Evolutionary conservation across 2,888 invertebrate genomes (phyloP), one percentile per base, ranked within the genome.

Genomic region (Leucoptera coffeella): DNA sequence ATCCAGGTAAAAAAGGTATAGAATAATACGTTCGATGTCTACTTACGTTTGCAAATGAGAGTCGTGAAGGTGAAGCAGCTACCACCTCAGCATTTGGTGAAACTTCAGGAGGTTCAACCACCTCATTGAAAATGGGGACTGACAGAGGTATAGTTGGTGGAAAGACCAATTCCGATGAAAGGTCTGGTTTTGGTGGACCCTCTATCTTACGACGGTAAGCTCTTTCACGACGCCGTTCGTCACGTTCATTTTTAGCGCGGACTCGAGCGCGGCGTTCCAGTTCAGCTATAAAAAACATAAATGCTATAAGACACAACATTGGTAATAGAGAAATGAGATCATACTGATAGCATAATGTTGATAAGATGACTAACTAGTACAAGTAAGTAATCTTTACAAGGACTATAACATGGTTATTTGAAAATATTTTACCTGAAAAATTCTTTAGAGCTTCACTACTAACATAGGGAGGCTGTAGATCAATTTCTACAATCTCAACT

Each of bases 401-500:
- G n/a, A n/a, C n/a, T n/a, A n/a, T n/a, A n/a, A n/a, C n/a, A n/a
- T n/a, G n/a, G n/a, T n/a, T n/a, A n/a, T n/a, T n/a, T n/a, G n/a
- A n/a, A n/a, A n/a, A n/a, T n/a, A n/a, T n/a, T n/a, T 35, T 37
- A 87, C 89, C 82, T 55, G 74, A 69, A 47, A 89, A 93, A 28
- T 60, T 51, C 26, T 74, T 60, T 14, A 89, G 46, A 22, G 89
- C 83, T 26, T 78, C 76, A 27, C 72, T 51, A 4, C 81, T 79
- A 3, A 95, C 73, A 31, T 78, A 48, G 0, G 89, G 88, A 14
- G 82, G 77, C 33, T 75, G 74, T 26, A 97, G 60, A 30, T 86
- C 79, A 30, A 96, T 75, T 57, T 96, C 96, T 19, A 88, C 90
- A 19, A 95, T 77, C 43, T 91, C 86, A 59, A 93, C 92, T 31